Evolutionary conservation across 2,888 invertebrate genomes (phyloP), one percentile per base, ranked within the genome.

Genomic region (Drosophila infuscata): DNA sequence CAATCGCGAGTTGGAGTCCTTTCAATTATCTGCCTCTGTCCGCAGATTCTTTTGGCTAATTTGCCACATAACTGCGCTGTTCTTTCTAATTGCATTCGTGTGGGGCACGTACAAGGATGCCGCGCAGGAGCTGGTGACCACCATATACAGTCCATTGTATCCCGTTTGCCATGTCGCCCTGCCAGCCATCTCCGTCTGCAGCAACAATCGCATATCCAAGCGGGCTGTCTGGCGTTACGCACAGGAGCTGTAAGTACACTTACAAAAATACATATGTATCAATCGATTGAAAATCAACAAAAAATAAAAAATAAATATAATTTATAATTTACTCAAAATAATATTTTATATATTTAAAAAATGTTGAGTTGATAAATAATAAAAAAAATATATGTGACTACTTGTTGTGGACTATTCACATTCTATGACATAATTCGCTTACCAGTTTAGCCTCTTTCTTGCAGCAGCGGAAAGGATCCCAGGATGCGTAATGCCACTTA

Each of bases 181-280:
- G 85, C 96, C 96, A 0, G 95, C 90, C 0, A 91, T 96, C 0
- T 94, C 95, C 0, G 84, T 96, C 3, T 96, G 96, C 83, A 94
- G 94, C 72, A 88, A 94, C 36, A 96, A 96, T 87, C 94, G 95
- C 73, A 93, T 94, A 54, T 94, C 94, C 56, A 91, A 89, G 64
- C 82, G 68, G 8, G 91, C 92, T 29, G 93, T 93, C 1, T 61
- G 74, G 49, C 71, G 79, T 35, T 91, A 93, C 49, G 93, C 94
- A 0, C 82, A 89, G 35, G 83, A 92, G 68, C 88, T 94, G 94
- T 94, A 60, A 73, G 87, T 79, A 2, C 46, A 51, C 38, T 48
- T 6, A 17, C 20, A 46, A 20, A 46, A 46, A 46, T 43, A 11
- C 2, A 25, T n/a, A 25, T 43, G 15, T 46, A 2, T 4, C 4